A percentile compares a stretch with the other conserved stretches of the same genome.
phyloP scores from a whole-genome alignment of 2,113 vertebrate species.

The Muntiacus reevesi region DNA sequence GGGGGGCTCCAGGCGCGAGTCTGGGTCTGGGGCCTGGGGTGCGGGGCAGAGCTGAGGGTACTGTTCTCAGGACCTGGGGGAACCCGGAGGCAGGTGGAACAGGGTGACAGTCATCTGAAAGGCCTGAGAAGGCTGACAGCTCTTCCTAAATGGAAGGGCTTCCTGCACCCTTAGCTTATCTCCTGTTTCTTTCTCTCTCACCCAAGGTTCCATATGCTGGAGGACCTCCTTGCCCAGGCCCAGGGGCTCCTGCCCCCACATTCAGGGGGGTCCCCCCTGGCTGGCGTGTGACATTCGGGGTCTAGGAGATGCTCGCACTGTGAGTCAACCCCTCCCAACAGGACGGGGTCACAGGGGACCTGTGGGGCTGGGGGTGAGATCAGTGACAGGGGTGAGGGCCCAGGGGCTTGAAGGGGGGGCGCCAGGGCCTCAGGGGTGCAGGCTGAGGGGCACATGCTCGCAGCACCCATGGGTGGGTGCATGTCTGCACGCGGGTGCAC shows the following conservation, averaged over 20 bases:
- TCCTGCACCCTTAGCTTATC: accelerated
- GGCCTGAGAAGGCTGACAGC: background rate
- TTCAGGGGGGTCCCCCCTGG: background rate
- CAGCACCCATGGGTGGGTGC: accelerated
- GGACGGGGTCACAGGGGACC: background rate
- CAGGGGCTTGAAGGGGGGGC: background rate
- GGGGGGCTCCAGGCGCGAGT: accelerated
- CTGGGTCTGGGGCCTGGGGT: background rate
- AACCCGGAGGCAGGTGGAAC: background rate
- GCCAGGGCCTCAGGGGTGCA: background rate
- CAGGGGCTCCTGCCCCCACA: background rate
- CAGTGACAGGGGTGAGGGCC: background rate
- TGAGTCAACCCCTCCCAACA: background rate
- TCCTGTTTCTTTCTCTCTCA: background rate
- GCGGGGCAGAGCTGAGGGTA: background rate
- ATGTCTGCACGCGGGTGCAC: background rate
- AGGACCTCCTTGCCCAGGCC: background rate
- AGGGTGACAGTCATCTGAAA: background rate
- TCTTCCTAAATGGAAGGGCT: background rate
- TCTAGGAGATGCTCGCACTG: background rate
- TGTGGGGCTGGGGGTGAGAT: background rate
- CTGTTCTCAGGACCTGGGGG: background rate
- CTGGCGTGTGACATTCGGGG: accelerated
- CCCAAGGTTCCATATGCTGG: background rate
- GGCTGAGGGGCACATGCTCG: background rate